Percentiles rank a stretch among this genome's conserved stretches.
phyloP scores from a whole-genome alignment of 2,888 invertebrate genomes.

The Eristalis arbustorum region DNA sequence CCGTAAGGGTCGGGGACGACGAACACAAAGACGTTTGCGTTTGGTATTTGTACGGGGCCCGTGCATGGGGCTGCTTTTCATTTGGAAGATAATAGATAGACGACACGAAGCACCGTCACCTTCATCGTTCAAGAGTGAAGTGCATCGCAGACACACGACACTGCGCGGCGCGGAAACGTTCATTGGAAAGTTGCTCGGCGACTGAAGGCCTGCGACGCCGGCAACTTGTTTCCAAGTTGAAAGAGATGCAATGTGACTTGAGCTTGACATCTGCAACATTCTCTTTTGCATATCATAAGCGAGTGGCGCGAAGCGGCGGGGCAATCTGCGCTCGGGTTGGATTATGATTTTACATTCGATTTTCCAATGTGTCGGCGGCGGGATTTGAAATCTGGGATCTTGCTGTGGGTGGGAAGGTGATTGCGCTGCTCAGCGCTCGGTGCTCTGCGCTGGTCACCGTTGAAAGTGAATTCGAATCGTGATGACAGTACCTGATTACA shows the following conservation, averaged over 20 bases:
- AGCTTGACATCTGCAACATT: slow-evolving; percentile 58
- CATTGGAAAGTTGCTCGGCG: slow-evolving; percentile 47
- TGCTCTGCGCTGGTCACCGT: background rate
- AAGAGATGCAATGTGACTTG: slow-evolving; percentile 59
- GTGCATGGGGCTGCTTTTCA: slow-evolving; percentile 51
- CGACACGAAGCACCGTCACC: slow-evolving; percentile 66
- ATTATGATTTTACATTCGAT: background rate
- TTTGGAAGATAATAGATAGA: slow-evolving; percentile 61
- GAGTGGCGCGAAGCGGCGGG: background rate
- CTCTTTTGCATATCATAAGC: slow-evolving; percentile 20
- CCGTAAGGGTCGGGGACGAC: slow-evolving; percentile 44
- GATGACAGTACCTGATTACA: background rate
- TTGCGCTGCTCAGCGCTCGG: background rate
- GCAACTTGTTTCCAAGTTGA: slow-evolving; percentile 65
- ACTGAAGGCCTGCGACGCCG: slow-evolving; percentile 35
- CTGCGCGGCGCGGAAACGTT: slow-evolving; percentile 1
- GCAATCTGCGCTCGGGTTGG: background rate
- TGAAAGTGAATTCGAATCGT: background rate
- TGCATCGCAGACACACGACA: slow-evolving; percentile 41
- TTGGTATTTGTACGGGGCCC: slow-evolving; percentile 23
- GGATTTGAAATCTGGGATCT: background rate
- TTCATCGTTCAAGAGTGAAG: slow-evolving; percentile 70
- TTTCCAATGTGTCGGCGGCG: background rate
- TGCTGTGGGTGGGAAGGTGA: background rate
- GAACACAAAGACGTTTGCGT: slow-evolving; percentile 27